phyloP scores from a whole-genome alignment of 2,113 vertebrate species.

The Scolopax mira region DNA sequence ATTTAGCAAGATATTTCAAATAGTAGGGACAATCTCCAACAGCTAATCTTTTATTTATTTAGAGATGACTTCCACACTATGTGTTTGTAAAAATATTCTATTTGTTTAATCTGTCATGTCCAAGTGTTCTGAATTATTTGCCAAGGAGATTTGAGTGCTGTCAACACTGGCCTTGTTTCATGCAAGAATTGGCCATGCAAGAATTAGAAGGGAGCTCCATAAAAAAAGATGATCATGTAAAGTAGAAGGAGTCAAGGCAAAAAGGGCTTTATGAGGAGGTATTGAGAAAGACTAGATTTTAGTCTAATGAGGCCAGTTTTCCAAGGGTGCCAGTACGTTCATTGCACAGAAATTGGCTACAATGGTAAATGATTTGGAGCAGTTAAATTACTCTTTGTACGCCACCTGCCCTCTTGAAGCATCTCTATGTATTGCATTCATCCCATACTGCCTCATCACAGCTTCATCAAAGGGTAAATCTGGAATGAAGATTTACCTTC shows the following conservation, averaged over 20 bases:
- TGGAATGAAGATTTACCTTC: neutral
- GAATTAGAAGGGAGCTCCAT: neutral
- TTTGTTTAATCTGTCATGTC: neutral
- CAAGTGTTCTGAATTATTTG: neutral
- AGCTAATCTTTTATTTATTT: neutral
- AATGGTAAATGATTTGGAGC: neutral
- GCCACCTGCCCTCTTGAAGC: neutral
- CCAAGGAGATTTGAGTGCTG: neutral
- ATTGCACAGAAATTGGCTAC: neutral
- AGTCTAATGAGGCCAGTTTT: neutral
- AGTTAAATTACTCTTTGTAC: neutral
- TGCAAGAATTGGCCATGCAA: neutral
- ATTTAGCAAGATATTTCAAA: neutral
- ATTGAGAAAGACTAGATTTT: neutral
- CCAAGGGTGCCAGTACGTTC: rapidly evolving
- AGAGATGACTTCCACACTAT: neutral
- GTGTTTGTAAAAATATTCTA: neutral
- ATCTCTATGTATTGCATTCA: neutral
- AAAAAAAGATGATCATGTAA: neutral
- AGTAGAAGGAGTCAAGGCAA: neutral
- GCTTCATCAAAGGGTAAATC: neutral
- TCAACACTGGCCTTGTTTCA: neutral
- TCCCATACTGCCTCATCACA: neutral
- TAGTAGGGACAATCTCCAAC: neutral
- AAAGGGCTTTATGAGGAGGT: neutral